Base-by-base conservation (phyloP, 64 coral and sea anemone species). In the Cladopsammia gracilis region DNA sequence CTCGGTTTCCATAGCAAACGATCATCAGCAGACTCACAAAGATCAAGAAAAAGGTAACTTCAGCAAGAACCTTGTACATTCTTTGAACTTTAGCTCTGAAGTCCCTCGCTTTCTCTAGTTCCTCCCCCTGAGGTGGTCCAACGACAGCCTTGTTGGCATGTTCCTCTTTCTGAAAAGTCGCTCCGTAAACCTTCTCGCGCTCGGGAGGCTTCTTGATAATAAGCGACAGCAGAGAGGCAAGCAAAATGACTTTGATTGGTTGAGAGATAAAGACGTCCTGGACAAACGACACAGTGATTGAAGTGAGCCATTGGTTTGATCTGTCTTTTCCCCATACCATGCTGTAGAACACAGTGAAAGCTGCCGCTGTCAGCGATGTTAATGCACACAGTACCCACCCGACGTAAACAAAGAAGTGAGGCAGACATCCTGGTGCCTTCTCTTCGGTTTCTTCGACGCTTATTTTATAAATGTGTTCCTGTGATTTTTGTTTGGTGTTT, bases 231-330 rank as follows among this genome's bases (percentile, higher is more conserved):
- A 97, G 76, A 0, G 86, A 94, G 50, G 92, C 91, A 6, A 94
- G 13, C 12, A 86, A 6, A 50, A 97, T 74, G 10, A 97, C 86
- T 90, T 90, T 97, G 7, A 97, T 53, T 66, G 95, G 95, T 57
- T 97, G 95, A 57, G 85, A 90, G 2, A 97, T 56, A 62, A 93
- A 60, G 1, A 92, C 70, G 15, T 97, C 95, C 77, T 97, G 86
- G 14, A 97, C 51, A 3, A 97, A 78, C 64, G 95, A 97, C 62
- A 97, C 83, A 62, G 78, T 90, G 6, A 94, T 90, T 0, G 95
- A 97, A 9, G 79, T 97, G 43, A 97, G 95, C 95, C 95, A 97
- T 16, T 97, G 95, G 20, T 90, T 97, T 1, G 95, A 97, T 9
- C 88, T 97, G 6, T 86, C 80, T 25, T 64, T 82, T 9, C 91